These are phyloP conservation scores for Anas georgica DNA, from an alignment of 2,797 vertebrate genomes.

Conservation along the genomic window DNA sequence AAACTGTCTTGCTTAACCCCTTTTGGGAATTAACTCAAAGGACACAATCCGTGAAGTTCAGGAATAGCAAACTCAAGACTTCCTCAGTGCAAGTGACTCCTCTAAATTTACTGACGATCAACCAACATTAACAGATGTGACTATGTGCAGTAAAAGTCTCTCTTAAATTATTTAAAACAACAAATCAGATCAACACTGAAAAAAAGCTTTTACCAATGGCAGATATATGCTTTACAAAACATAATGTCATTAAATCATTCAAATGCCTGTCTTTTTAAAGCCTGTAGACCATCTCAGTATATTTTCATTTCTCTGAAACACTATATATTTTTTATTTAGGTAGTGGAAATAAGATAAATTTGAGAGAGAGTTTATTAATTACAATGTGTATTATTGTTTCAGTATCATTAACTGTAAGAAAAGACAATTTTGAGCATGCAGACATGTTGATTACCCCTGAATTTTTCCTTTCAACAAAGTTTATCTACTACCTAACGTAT, in stretches of 20 bases:
- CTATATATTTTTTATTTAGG: background rate
- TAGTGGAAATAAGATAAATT: background rate
- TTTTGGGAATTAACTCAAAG: background rate
- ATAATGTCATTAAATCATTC: background rate
- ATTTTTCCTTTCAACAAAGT: background rate
- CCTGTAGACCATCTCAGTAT: background rate
- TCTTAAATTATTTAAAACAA: conserved; percentile 51
- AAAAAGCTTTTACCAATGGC: conserved; percentile 35
- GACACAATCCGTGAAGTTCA: background rate
- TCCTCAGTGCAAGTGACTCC: background rate
- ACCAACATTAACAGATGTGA: conserved; percentile 24
- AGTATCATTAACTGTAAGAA: background rate
- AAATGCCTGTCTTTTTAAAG: background rate
- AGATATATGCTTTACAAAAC: conserved; percentile 25
- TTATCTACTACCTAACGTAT: background rate
- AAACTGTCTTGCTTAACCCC: conserved; percentile 22
- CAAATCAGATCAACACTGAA: conserved; percentile 41
- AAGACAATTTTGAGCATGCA: background rate
- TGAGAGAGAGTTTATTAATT: background rate
- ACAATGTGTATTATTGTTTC: background rate
- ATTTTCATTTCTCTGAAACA: background rate
- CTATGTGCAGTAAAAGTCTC: conserved; percentile 1
- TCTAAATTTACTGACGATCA: conserved; percentile 40
- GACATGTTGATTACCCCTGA: background rate
- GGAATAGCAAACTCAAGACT: background rate